Base-by-base conservation (phyloP, 2,888 invertebrate genomes). In the Drosophila cracens region DNA sequence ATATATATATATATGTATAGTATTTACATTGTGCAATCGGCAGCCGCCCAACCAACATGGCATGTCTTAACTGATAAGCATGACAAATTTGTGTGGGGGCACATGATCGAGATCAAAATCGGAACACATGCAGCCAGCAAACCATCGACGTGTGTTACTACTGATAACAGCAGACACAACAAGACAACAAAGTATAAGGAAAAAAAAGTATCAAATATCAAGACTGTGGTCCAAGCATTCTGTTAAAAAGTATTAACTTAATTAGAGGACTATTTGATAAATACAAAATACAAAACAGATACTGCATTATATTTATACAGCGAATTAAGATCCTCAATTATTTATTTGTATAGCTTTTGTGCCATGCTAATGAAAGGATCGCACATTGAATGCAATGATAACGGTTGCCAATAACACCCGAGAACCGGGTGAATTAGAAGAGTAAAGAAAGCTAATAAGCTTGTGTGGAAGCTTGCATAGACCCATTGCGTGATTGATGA, bases 21-120 rank as follows among this genome's bases (percentile, higher is more conserved):
- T 10, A 34, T 33, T 34, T 61, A 49, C 59, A 70, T 27, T 71
- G 71, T 65, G 56, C 70, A 38, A 46, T 25, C 48, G 18, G 46
- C 46, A 29, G 36, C 36, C 43, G 43, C 11, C 62, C 69, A 69
- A 62, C 56, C 29, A 72, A 74, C 48, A 16, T 36, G 36, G 64
- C 80, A 18, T 38, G 29, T 61, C 80, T 72, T 76, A 79, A 76
- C 85, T 86, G 84, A 84, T 84, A 84, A 84, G 86, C 83, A 76
- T 88, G 83, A 86, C 88, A 83, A 84, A 84, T 88, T 84, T 83
- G 81, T 72, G 40, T 80, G 71, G 63, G 70, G 83, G 79, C 83
- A 84, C 88, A 88, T 84, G 88, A 84, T 88, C 87, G 67, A 63
- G 69, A 73, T 78, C 61, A 72, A 56, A 75, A 75, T 78, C 69